phyloP scores from a whole-genome alignment of 2,113 vertebrate genomes.

The Gasterosteus nipponicus region DNA sequence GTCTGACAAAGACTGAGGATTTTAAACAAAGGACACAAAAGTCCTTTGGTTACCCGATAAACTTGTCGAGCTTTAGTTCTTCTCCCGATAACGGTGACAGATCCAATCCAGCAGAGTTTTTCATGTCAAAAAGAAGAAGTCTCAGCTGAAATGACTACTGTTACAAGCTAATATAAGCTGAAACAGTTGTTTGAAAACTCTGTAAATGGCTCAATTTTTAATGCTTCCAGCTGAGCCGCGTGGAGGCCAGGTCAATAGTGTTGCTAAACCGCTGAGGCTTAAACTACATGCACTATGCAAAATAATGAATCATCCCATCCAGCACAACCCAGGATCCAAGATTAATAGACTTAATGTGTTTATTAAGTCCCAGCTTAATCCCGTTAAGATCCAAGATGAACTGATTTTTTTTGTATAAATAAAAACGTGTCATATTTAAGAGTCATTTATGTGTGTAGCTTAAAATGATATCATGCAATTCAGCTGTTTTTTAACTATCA shows the following conservation, averaged over 20 bases:
- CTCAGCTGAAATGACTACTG: background rate
- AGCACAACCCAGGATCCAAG: background rate
- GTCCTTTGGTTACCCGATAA: background rate
- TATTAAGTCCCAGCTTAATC: too few relatives aligned
- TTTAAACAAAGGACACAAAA: background rate
- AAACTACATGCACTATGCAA: background rate
- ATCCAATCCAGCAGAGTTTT: background rate
- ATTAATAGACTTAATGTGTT: too few relatives aligned
- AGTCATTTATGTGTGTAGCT: background rate
- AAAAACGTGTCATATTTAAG: background rate
- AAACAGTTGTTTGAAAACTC: background rate
- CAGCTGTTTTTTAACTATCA: background rate
- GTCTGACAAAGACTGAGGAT: background rate
- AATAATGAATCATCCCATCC: background rate
- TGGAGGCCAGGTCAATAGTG: too few relatives aligned
- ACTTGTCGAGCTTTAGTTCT: background rate
- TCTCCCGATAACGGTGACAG: background rate
- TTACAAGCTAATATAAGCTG: background rate
- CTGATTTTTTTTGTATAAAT: background rate
- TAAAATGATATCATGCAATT: background rate
- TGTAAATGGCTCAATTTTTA: background rate
- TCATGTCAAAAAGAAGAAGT: background rate
- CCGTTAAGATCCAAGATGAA: too few relatives aligned
- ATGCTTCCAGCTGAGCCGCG: background rate
- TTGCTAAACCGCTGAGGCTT: background rate